These are phyloP conservation scores for Mormyrus iriodes DNA, from an alignment of 2,113 vertebrate genomes.

Conservation along the genomic window DNA sequence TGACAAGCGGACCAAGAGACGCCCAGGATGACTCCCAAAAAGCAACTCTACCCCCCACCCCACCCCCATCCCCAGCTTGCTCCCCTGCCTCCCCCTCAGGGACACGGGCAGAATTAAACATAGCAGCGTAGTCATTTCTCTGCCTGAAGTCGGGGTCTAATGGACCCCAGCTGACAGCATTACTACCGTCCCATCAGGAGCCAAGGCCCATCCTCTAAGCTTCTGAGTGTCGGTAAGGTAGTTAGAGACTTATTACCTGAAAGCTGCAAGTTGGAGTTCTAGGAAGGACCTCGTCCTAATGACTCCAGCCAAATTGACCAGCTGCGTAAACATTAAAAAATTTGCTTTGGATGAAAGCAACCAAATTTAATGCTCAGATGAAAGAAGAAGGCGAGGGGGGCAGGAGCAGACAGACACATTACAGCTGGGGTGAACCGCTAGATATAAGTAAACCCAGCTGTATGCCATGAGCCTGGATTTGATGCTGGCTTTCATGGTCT, in stretches of 20 bases:
- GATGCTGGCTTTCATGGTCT: not conserved
- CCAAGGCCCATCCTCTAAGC: not conserved
- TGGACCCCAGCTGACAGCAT: not conserved
- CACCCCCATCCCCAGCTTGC: not conserved
- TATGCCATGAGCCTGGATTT: not conserved
- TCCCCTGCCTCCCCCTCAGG: not conserved
- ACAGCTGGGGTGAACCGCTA: too few relatives aligned
- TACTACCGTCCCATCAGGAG: not conserved
- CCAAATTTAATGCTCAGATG: not conserved
- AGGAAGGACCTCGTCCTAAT: not conserved
- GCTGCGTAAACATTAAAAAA: not conserved
- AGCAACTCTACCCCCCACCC: not conserved
- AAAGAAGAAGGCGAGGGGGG: not conserved
- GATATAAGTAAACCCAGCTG: too few relatives aligned
- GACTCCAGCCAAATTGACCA: not conserved
- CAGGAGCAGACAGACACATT: not conserved
- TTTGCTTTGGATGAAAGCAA: not conserved
- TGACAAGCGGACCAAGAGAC: not conserved
- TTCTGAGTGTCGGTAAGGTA: not conserved
- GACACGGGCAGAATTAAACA: not conserved
- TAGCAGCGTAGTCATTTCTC: not conserved
- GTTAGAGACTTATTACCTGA: not conserved
- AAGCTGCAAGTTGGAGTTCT: not conserved
- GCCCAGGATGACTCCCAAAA: not conserved
- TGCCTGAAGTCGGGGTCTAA: not conserved